Evolutionary conservation across 2,113 vertebrate genomes (phyloP).

Genomic region (Glareola pratincola): DNA sequence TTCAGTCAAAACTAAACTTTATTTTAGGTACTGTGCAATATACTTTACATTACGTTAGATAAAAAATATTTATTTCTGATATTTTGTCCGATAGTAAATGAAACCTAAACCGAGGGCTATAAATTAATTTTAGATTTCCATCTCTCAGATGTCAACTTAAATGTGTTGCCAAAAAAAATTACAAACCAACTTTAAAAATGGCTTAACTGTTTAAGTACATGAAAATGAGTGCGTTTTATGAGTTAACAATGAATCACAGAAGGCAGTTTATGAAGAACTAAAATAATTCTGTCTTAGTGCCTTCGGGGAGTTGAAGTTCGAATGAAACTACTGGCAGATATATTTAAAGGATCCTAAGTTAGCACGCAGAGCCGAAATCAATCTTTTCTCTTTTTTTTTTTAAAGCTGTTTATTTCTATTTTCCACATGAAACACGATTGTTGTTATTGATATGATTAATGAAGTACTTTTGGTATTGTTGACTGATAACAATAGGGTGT

Average conservation of each 20-base stretch:
- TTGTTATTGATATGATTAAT: slow-evolving; percentile 62
- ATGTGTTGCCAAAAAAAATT: slow-evolving; percentile 66
- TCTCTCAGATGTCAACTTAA: slow-evolving; percentile 69
- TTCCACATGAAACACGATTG: slow-evolving; percentile 62
- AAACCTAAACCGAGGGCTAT: slow-evolving; percentile 48
- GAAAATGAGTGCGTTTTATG: slow-evolving; percentile 71
- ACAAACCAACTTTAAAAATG: slow-evolving; percentile 64
- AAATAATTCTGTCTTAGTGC: slow-evolving; percentile 75
- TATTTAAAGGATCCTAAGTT: slow-evolving; percentile 72
- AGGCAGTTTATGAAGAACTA: slow-evolving; percentile 74
- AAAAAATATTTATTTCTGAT: slow-evolving; percentile 69
- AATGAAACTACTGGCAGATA: slow-evolving; percentile 76
- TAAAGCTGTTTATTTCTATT: slow-evolving; percentile 60
- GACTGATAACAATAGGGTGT: slow-evolving; percentile 79
- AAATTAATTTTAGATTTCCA: slow-evolving; percentile 68
- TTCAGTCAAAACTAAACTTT: slow-evolving; percentile 75
- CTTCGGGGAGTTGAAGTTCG: slow-evolving; percentile 77
- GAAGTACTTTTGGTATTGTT: slow-evolving; percentile 41
- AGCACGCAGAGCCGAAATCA: slow-evolving; percentile 61
- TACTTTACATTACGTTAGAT: slow-evolving; percentile 44
- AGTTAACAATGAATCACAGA: slow-evolving; percentile 79
- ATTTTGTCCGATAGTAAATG: slow-evolving; percentile 35
- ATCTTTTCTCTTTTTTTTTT: slow-evolving; percentile 16
- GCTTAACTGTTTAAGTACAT: slow-evolving; percentile 70
- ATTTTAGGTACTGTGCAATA: slow-evolving; percentile 42